Percentiles rank a stretch among this genome's conserved stretches.
Conservation (phyloP, 2,888 invertebrate species). For the Protonemura montana region DNA sequence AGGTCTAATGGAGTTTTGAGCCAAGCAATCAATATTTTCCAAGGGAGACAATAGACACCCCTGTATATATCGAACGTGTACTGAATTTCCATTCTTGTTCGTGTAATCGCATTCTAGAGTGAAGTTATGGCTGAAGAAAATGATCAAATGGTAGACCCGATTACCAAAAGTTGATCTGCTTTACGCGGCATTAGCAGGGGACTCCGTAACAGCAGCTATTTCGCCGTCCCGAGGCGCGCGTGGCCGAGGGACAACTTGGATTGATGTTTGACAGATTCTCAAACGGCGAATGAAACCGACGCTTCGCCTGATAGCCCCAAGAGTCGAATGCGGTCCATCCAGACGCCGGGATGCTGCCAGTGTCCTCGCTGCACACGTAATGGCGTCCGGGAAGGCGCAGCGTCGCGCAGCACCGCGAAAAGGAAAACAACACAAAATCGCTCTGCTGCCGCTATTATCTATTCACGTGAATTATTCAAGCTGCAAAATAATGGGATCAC, state of each 20-base stretch:
- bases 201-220: background rate
- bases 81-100: background rate
- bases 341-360: background rate
- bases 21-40: conserved; percentile 51
- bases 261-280: conserved; percentile 13
- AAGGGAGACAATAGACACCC: conserved; percentile 30
- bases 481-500: conserved; percentile 55
- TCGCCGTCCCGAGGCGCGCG: background rate
- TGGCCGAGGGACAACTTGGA: background rate
- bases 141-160: background rate
- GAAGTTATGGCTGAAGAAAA: conserved; percentile 20
- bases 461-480: conserved; percentile 54
- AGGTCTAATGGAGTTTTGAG: conserved; percentile 62
- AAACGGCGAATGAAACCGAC: conserved; percentile 44
- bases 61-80: conserved; percentile 30
- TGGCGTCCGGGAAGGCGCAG: no score
- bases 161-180: background rate
- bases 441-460: conserved; percentile 37
- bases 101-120: conserved; percentile 17
- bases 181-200: background rate
- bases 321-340: background rate
- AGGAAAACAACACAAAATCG: conserved; percentile 42
- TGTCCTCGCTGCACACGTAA: no score
- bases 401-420: conserved; percentile 37
- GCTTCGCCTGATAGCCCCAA: conserved; percentile 31